Conservation (phyloP, 1,140 invertebrate species). For the Drosophila sucinea region DNA sequence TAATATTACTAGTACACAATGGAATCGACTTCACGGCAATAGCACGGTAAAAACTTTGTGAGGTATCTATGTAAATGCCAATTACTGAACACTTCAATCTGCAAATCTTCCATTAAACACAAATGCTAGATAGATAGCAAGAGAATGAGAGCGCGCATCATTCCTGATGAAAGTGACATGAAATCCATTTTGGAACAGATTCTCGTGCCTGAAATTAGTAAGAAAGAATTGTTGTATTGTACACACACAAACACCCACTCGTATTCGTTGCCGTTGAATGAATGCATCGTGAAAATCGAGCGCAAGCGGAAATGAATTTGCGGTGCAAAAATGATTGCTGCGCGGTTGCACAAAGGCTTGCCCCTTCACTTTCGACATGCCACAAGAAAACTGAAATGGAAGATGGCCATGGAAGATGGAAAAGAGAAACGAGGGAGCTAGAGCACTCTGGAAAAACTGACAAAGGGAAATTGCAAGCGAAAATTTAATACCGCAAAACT, state of each 20-base stretch:
- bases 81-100: constrained; percentile 6
- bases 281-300: constrained; percentile 30
- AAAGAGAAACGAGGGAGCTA: not conserved
- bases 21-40: not conserved
- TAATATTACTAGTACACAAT: not conserved
- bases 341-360: constrained; percentile 67
- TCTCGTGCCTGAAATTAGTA: constrained; percentile 57
- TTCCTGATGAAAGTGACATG: constrained; percentile 44
- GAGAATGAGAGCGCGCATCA: not conserved
- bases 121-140: not conserved
- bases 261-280: constrained; percentile 1
- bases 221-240: constrained; percentile 54
- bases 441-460: not conserved
- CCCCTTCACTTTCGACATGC: constrained; percentile 3
- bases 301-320: constrained; percentile 74
- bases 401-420: constrained; percentile 36
- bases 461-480: constrained; percentile 12
- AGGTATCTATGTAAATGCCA: not conserved
- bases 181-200: constrained; percentile 45
- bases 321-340: constrained; percentile 77
- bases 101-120: constrained; percentile 7
- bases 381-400: constrained; percentile 51
- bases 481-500: not conserved
- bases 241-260: constrained; percentile 23
- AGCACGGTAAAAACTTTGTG: not conserved